A percentile compares a stretch with the other conserved stretches of the same genome.
Evolutionary conservation across 2,888 invertebrate genomes (phyloP).

Genomic region (Sylvicola cinctus): DNA sequence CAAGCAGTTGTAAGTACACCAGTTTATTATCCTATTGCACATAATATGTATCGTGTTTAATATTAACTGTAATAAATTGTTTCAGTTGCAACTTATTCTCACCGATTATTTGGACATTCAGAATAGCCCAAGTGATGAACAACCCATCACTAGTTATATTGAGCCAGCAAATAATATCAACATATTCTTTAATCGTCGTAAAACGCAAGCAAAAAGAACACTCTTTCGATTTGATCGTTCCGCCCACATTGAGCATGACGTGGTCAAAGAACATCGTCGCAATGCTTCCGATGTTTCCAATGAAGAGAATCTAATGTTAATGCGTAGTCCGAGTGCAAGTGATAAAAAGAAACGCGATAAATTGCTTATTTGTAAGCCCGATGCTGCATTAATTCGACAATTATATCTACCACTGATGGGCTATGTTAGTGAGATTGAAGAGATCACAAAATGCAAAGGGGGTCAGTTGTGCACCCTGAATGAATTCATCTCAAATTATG

Average conservation of each 20-base stretch:
- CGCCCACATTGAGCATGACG: slow-evolving; percentile 11
- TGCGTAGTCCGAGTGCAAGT: slow-evolving; percentile 10
- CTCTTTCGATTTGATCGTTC: slow-evolving; percentile 53
- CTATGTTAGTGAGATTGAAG: slow-evolving; percentile 70
- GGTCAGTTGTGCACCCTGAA: slow-evolving; percentile 54
- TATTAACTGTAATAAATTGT: slow-evolving; percentile 7
- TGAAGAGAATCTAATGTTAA: slow-evolving; percentile 17
- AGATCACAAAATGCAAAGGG: slow-evolving; percentile 32
- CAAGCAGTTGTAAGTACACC: slow-evolving; percentile 58
- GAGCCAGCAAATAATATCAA: slow-evolving; percentile 29
- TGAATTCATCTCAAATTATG: slow-evolving; percentile 68
- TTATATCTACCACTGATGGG: slow-evolving; percentile 65
- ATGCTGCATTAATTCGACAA: slow-evolving; percentile 51
- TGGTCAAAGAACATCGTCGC: slow-evolving; percentile 19
- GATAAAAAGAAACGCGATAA: slow-evolving; percentile 28
- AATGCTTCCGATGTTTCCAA: slow-evolving; percentile 23
- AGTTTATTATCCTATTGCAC: not conserved
- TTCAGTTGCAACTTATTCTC: slow-evolving; percentile 61
- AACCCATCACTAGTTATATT: slow-evolving; percentile 25
- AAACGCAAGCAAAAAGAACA: slow-evolving; percentile 29
- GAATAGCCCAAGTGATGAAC: slow-evolving; percentile 42
- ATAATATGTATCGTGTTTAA: not conserved
- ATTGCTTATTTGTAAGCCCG: slow-evolving; percentile 53
- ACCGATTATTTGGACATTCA: slow-evolving; percentile 77
- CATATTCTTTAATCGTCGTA: slow-evolving; percentile 23